Conservation (phyloP, 2,113 vertebrate species). For the Passer montanus region DNA sequence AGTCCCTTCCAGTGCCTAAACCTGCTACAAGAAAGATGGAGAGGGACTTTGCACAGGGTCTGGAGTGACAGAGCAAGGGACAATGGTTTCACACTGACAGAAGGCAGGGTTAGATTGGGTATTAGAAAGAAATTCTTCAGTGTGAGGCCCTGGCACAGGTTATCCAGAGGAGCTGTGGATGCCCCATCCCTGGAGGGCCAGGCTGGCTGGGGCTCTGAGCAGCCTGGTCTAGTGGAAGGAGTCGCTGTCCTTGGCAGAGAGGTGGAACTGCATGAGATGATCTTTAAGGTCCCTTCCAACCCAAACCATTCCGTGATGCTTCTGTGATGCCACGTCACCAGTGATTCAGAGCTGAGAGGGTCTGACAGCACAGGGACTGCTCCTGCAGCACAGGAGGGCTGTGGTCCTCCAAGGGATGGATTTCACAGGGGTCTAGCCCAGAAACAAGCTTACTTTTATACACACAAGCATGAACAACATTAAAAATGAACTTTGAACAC, state of each 20-base stretch:
- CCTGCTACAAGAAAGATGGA: background rate
- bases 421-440: background rate
- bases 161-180: background rate
- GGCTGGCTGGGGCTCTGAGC: background rate
- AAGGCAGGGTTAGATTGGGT: background rate
- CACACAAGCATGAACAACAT: background rate
- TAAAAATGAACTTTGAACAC: background rate
- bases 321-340: fast-evolving
- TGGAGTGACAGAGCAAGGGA: background rate
- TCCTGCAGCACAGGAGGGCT: background rate
- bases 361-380: background rate
- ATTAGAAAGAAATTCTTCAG: background rate
- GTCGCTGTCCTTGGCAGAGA: background rate
- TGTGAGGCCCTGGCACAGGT: background rate
- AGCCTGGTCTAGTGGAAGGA: background rate
- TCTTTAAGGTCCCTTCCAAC: background rate
- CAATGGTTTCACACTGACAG: background rate
- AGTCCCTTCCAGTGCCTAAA: background rate
- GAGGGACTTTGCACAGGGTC: background rate
- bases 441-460: background rate
- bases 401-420: background rate
- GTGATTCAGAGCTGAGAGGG: background rate
- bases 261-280: background rate
- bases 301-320: background rate
- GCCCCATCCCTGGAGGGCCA: background rate